phyloP scores from a whole-genome alignment of 2,888 invertebrate genomes.

The Parnassius glacialis region DNA sequence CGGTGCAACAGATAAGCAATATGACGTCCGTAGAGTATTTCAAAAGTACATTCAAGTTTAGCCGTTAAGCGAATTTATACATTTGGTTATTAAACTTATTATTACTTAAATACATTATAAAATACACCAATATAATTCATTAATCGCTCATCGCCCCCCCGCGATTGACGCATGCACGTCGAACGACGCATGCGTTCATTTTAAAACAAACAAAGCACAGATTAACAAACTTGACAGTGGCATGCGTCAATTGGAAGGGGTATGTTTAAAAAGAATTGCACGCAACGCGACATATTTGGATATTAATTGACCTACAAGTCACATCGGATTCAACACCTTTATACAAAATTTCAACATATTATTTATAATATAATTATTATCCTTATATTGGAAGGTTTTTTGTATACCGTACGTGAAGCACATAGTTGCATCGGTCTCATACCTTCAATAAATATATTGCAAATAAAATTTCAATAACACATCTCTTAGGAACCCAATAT shows the following conservation, averaged over 20 bases:
- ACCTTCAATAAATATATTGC: constrained; percentile 21
- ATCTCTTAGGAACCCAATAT: constrained; percentile 22
- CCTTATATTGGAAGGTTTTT: constrained; percentile 60
- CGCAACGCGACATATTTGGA: constrained; percentile 8
- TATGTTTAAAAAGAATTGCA: not conserved
- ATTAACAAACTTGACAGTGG: not conserved
- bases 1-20: not conserved
- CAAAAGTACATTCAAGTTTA: constrained; percentile 5
- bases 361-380: constrained; percentile 50
- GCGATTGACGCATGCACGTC: constrained; percentile 4
- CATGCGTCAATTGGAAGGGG: not conserved
- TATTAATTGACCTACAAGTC: constrained; percentile 75
- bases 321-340: constrained; percentile 48
- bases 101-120: constrained; percentile 9
- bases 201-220: constrained; percentile 15
- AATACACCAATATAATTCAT: constrained; percentile 5
- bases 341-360: constrained; percentile 24
- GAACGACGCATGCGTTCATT: not conserved
- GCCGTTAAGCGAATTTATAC: constrained; percentile 16
- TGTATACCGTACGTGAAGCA: constrained; percentile 35
- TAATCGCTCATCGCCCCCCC: not conserved
- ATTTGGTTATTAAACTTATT: constrained; percentile 5
- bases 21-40: constrained; percentile 18
- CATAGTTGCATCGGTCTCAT: constrained; percentile 10
- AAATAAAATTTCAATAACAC: constrained; percentile 11